Evolutionary conservation across 2,888 invertebrate genomes (phyloP).

Genomic region (Drosophila colorata): DNA sequence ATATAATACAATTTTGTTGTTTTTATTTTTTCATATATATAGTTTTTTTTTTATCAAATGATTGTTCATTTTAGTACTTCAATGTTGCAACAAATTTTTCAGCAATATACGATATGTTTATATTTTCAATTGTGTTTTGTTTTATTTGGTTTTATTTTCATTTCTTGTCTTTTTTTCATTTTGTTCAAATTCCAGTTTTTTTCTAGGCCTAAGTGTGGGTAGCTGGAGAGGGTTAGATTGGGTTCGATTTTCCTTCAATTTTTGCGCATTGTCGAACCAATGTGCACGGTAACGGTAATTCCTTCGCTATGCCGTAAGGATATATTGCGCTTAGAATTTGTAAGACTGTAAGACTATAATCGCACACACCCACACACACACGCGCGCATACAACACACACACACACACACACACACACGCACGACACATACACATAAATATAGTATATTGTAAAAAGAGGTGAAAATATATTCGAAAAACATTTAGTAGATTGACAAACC

Average conservation of each 20-base stretch:
- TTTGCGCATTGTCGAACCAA: slow-evolving; percentile 61
- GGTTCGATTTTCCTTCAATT: slow-evolving; percentile 20
- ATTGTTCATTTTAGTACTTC: slow-evolving; percentile 69
- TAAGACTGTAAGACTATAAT: slow-evolving; percentile 53
- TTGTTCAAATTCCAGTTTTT: slow-evolving; percentile 75
- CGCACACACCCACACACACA: slow-evolving; percentile 40
- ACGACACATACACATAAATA: slow-evolving; percentile 60
- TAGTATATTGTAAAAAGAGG: slow-evolving; percentile 54
- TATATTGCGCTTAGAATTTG: slow-evolving; percentile 29
- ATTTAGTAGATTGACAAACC: slow-evolving; percentile 78
- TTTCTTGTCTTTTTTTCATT: slow-evolving; percentile 10
- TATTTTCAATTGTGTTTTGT: slow-evolving; percentile 22
- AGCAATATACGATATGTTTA: slow-evolving; percentile 36
- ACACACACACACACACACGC: slow-evolving; percentile 29
- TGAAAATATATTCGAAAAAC: slow-evolving; percentile 71
- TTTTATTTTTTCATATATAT: slow-evolving; percentile 11
- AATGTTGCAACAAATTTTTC: slow-evolving; percentile 79
- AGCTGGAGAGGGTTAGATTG: slow-evolving; percentile 20
- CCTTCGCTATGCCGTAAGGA: slow-evolving; percentile 34
- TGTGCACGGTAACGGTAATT: slow-evolving; percentile 43
- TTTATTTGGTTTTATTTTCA: slow-evolving; percentile 8
- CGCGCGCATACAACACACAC: slow-evolving; percentile 22
- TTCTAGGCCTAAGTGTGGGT: slow-evolving; percentile 35
- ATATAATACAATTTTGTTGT: slow-evolving; percentile 69
- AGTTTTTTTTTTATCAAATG: slow-evolving; percentile 16